Evolutionary conservation across 2,888 invertebrate genomes (phyloP).

Genomic region (Morinoia aosen): DNA sequence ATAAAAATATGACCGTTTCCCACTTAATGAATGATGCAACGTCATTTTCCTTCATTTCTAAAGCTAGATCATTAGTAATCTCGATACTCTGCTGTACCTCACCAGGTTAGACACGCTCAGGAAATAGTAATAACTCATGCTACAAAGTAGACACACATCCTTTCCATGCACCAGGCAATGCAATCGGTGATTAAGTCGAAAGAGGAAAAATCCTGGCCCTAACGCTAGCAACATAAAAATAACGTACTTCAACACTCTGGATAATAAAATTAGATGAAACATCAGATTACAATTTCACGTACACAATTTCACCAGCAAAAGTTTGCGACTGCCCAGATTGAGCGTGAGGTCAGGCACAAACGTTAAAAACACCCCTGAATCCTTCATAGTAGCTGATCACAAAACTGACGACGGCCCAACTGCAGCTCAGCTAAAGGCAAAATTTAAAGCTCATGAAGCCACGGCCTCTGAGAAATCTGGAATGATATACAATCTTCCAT

Average conservation of each 20-base stretch:
- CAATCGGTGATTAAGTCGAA: background rate
- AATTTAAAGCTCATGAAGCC: background rate
- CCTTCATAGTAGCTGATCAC: background rate
- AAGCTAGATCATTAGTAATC: background rate
- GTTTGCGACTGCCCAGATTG: background rate
- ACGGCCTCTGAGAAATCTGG: background rate
- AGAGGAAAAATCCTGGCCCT: too few relatives aligned
- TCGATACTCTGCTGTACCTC: background rate
- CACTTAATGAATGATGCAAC: background rate
- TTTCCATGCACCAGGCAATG: background rate
- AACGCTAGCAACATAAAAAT: background rate
- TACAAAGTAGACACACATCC: background rate
- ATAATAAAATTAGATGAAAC: background rate
- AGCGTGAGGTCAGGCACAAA: background rate
- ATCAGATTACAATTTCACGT: background rate
- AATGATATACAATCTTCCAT: background rate
- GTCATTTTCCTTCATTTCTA: background rate
- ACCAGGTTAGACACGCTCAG: background rate
- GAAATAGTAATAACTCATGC: background rate
- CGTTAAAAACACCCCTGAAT: background rate
- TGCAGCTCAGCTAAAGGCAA: background rate
- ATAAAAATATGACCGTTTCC: background rate
- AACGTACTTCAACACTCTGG: background rate
- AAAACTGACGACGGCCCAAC: background rate
- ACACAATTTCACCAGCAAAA: background rate